These are phyloP conservation scores for Nothura maculosa DNA, from an alignment of 2,797 vertebrate genomes.

Conservation along the genomic window DNA sequence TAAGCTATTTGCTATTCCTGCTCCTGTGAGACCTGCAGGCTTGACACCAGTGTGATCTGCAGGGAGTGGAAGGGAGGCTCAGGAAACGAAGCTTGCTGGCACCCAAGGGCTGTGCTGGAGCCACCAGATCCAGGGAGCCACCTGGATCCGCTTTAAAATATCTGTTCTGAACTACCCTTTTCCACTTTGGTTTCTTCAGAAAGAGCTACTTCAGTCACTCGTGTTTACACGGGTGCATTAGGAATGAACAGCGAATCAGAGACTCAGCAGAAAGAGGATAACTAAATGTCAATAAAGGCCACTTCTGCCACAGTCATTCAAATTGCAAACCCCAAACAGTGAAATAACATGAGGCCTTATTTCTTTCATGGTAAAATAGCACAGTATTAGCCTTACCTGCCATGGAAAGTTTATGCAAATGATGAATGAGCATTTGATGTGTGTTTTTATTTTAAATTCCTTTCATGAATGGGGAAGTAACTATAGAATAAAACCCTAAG, in stretches of 20 bases:
- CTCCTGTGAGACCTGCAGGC: not conserved
- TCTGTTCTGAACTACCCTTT: not conserved
- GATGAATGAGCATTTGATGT: not conserved
- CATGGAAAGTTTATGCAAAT: not conserved
- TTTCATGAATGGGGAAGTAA: not conserved
- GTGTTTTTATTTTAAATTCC: not conserved
- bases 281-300: fast-evolving
- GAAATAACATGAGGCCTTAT: not conserved
- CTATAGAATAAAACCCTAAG: not conserved
- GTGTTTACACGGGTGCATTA: not conserved
- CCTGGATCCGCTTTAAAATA: not conserved
- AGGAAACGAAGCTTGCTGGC: not conserved
- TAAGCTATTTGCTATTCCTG: not conserved
- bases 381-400: not conserved
- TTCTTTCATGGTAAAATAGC: not conserved
- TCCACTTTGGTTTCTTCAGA: not conserved
- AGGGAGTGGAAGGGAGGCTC: not conserved
- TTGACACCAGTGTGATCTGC: not conserved
- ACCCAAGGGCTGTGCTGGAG: too few species aligned
- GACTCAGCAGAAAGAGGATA: not conserved
- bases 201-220: not conserved
- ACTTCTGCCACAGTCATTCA: not conserved
- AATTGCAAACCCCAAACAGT: not conserved
- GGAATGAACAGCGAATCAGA: not conserved
- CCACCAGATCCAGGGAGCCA: too few species aligned